These are phyloP conservation scores for Sebastes trivittatus DNA, from an alignment of 2,797 vertebrate genomes.

Conservation along the genomic window DNA sequence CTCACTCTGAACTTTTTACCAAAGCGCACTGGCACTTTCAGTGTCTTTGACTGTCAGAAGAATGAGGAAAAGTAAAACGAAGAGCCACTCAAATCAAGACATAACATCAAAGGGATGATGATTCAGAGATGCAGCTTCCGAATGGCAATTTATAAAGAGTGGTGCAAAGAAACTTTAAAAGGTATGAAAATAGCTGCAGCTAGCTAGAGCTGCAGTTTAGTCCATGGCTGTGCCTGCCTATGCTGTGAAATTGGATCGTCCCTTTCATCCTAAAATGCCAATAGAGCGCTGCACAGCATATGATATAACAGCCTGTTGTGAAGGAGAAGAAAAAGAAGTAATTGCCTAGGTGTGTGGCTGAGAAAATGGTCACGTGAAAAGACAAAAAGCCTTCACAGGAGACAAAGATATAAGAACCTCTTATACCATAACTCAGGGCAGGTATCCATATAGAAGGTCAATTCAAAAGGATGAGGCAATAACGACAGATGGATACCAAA, in stretches of 20 bases:
- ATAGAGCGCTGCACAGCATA: not conserved
- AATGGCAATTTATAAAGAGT: constrained; percentile 23
- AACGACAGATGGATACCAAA: constrained; percentile 28
- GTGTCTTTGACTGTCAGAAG: constrained; percentile 37
- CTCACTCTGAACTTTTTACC: constrained; percentile 40
- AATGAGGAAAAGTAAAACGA: constrained; percentile 41
- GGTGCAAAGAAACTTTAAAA: constrained; percentile 13
- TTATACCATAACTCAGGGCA: not conserved
- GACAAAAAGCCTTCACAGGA: not conserved
- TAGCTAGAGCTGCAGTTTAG: not conserved
- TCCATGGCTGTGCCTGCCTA: not conserved
- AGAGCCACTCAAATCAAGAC: constrained; percentile 58
- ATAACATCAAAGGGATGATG: constrained; percentile 45
- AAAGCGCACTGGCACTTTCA: constrained; percentile 8
- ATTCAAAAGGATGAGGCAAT: constrained; percentile 10
- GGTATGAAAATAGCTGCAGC: constrained; percentile 15
- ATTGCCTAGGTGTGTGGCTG: not conserved
- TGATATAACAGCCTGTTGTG: constrained; percentile 2
- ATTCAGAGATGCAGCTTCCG: constrained; percentile 34
- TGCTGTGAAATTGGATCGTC: constrained; percentile 14
- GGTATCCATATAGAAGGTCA: not conserved
- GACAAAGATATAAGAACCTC: not conserved
- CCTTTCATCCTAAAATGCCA: constrained; percentile 23
- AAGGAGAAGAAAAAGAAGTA: not conserved
- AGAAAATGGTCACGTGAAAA: constrained; percentile 5